A percentile compares a stretch with the other conserved stretches of the same genome.
Evolutionary conservation across 1,140 invertebrate genomes (phyloP).

Genomic region (Elymnias hypermnestra): DNA sequence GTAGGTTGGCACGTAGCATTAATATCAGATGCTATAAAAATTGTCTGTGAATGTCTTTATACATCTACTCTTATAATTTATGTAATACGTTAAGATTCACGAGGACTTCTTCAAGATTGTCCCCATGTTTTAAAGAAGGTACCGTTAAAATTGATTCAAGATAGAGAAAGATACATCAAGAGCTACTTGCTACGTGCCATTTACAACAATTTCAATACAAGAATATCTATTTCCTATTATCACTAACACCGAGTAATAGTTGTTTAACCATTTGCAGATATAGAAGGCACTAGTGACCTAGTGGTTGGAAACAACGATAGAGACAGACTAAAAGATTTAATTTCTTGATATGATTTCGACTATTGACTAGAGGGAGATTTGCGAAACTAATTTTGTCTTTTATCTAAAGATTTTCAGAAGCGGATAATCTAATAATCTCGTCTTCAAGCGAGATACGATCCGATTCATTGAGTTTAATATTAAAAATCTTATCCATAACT

Average conservation of each 20-base stretch:
- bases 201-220: slow-evolving; percentile 20
- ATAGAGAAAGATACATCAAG: not conserved
- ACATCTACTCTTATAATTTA: too few relatives aligned
- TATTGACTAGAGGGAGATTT: slow-evolving; percentile 60
- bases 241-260: slow-evolving; percentile 66
- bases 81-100: too few relatives aligned
- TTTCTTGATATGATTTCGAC: slow-evolving; percentile 50
- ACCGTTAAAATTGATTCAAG: too few relatives aligned
- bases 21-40: not conserved
- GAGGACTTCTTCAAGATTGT: too few relatives aligned
- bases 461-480: slow-evolving; percentile 15
- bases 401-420: slow-evolving; percentile 31
- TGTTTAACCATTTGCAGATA: slow-evolving; percentile 2
- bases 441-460: slow-evolving; percentile 16
- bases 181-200: slow-evolving; percentile 25
- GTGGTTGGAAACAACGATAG: slow-evolving; percentile 30
- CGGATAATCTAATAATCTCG: slow-evolving; percentile 18
- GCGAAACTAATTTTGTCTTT: slow-evolving; percentile 44
- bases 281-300: slow-evolving; percentile 68
- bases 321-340: slow-evolving; percentile 10
- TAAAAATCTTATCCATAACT: slow-evolving; percentile 55
- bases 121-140: too few relatives aligned
- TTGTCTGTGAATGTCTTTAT: not conserved
- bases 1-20: slow-evolving; percentile 19
- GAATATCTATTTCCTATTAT: slow-evolving; percentile 43